Evolutionary conservation across 2,797 vertebrate genomes (phyloP).

Genomic region (Falco columbarius): DNA sequence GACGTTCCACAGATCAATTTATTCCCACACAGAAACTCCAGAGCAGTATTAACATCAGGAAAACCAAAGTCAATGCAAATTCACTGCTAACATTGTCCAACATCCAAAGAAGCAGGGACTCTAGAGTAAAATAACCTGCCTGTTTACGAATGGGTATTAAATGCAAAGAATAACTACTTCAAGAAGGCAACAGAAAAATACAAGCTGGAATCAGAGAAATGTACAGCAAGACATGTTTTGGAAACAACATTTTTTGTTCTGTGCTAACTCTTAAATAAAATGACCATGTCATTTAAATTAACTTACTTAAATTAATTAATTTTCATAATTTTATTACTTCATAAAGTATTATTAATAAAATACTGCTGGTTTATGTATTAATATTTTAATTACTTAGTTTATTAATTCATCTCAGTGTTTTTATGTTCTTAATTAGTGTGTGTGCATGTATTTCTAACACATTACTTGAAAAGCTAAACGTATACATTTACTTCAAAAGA

Average conservation of each 20-base stretch:
- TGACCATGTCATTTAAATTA: not conserved
- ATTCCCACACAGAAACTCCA: accelerated
- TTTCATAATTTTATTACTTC: not conserved
- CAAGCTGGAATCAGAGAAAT: not conserved
- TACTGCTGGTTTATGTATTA: not conserved
- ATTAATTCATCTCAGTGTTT: not conserved
- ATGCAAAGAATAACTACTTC: not conserved
- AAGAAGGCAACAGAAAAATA: not conserved
- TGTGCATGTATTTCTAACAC: not conserved
- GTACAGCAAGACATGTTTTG: not conserved
- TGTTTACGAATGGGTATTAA: not conserved
- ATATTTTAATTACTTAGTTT: not conserved
- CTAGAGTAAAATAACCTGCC: not conserved
- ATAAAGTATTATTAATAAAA: not conserved
- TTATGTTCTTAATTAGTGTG: not conserved
- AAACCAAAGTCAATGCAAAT: not conserved
- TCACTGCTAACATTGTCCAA: accelerated
- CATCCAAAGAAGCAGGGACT: not conserved
- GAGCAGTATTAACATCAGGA: accelerated
- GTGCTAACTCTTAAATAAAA: not conserved
- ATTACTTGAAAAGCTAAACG: not conserved
- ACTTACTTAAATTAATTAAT: not conserved
- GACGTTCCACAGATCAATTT: accelerated
- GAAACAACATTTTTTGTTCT: not conserved
- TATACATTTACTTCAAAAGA: not conserved